phyloP scores from a whole-genome alignment of 2,797 vertebrate species.

The Diplodus sargus region DNA sequence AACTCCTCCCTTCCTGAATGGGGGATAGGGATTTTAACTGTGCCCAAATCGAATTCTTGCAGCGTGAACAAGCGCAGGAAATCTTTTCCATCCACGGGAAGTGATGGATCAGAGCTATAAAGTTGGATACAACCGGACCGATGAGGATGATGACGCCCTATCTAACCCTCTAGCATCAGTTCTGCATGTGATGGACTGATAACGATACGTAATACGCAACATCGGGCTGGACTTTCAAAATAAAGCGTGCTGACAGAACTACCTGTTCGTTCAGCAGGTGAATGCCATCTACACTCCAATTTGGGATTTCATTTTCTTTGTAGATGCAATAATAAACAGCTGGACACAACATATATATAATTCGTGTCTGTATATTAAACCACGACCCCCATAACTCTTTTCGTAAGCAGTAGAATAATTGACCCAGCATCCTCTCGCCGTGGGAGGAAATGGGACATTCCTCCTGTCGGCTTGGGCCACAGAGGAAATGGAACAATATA shows the following conservation, averaged over 20 bases:
- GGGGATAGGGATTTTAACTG: conserved; percentile 14
- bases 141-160: neutral
- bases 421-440: neutral
- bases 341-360: neutral
- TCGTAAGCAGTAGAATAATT: conserved; percentile 18
- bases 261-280: no score
- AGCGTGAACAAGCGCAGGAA: conserved; percentile 9
- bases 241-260: no score
- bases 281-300: neutral
- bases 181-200: no score
- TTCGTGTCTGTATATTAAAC: neutral
- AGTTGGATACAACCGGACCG: neutral
- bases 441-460: conserved; percentile 70
- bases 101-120: conserved; percentile 4
- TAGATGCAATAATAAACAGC: neutral
- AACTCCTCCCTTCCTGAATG: conserved; percentile 12
- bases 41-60: conserved; percentile 15
- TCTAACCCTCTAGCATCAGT: no score
- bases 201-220: no score
- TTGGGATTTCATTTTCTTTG: neutral
- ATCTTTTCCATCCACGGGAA: conserved; percentile 14
- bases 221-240: no score
- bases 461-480: conserved; percentile 45
- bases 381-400: neutral
- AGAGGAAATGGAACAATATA: conserved; percentile 71